phyloP scores from a whole-genome alignment of 1,140 invertebrate genomes.

The Drosophila subobscura region DNA sequence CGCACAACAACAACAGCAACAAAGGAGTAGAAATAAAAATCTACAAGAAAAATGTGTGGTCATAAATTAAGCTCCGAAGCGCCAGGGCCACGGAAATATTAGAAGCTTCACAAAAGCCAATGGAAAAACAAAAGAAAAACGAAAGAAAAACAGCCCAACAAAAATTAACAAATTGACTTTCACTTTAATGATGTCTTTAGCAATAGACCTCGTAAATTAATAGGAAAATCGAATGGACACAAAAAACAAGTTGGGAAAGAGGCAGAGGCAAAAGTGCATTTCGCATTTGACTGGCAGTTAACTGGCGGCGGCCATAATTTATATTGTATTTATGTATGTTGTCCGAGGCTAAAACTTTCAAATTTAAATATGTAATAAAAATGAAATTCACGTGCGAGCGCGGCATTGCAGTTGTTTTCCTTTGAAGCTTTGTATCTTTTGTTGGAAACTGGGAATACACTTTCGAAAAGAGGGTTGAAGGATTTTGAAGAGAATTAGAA shows the following conservation, averaged over 20 bases:
- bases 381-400: constrained; percentile 49
- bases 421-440: constrained; percentile 25
- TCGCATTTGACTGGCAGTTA: constrained; percentile 11
- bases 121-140: constrained; percentile 16
- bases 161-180: constrained; percentile 64
- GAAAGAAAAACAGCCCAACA: constrained; percentile 31
- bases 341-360: constrained; percentile 46
- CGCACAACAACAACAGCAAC: constrained; percentile 1
- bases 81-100: constrained; percentile 37
- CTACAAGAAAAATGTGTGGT: constrained; percentile 56
- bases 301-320: constrained; percentile 36
- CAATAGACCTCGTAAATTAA: constrained; percentile 71
- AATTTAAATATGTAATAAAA: constrained; percentile 50
- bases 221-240: constrained; percentile 39
- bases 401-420: constrained; percentile 32
- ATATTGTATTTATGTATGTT: constrained; percentile 24
- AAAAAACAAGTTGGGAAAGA: constrained; percentile 17
- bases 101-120: constrained; percentile 28
- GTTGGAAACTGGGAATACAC: neutral
- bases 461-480: no score
- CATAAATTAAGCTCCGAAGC: constrained; percentile 51
- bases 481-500: no score
- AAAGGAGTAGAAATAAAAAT: constrained; percentile 14
- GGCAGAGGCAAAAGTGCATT: constrained; percentile 14
- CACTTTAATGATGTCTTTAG: constrained; percentile 77